A percentile compares a stretch with the other conserved stretches of the same genome.
These are phyloP conservation scores for Tipula vernalis DNA, from an alignment of 2,888 invertebrate genomes.

Conservation along the genomic window DNA sequence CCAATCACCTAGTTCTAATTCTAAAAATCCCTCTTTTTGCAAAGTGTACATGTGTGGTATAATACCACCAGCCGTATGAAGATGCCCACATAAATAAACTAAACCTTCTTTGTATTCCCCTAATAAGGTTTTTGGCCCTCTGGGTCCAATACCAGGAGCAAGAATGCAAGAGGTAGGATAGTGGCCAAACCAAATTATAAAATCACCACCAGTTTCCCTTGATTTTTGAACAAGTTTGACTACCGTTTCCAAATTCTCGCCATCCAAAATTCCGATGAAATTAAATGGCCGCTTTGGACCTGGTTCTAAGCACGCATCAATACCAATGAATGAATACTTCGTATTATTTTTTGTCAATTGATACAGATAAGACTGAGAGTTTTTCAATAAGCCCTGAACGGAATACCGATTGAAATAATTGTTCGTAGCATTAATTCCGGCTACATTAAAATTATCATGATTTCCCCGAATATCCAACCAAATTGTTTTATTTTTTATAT, in stretches of 20 bases:
- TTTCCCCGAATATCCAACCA: constrained; percentile 89
- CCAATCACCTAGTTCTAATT: constrained; percentile 87
- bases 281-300: constrained; percentile 81
- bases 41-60: constrained; percentile 76
- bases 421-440: constrained; percentile 48
- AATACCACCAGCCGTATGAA: constrained; percentile 69
- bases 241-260: constrained; percentile 37
- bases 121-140: constrained; percentile 44
- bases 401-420: constrained; percentile 72
- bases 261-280: constrained; percentile 65
- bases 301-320: constrained; percentile 79
- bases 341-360: constrained; percentile 38
- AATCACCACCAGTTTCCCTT: constrained; percentile 38
- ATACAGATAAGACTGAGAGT: constrained; percentile 64
- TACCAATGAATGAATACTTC: constrained; percentile 65
- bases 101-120: constrained; percentile 47
- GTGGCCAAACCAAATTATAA: constrained; percentile 75
- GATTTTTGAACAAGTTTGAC: constrained; percentile 44
- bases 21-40: constrained; percentile 69
- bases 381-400: constrained; percentile 49
- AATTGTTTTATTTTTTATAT: constrained; percentile 51
- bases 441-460: constrained; percentile 81
- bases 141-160: constrained; percentile 39
- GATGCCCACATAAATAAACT: constrained; percentile 80
- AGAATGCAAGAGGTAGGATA: constrained; percentile 83